Evolutionary conservation across 1,140 invertebrate species (phyloP), one percentile per base, ranked within the genome.

Genomic region (Trichonephila clavipes): DNA sequence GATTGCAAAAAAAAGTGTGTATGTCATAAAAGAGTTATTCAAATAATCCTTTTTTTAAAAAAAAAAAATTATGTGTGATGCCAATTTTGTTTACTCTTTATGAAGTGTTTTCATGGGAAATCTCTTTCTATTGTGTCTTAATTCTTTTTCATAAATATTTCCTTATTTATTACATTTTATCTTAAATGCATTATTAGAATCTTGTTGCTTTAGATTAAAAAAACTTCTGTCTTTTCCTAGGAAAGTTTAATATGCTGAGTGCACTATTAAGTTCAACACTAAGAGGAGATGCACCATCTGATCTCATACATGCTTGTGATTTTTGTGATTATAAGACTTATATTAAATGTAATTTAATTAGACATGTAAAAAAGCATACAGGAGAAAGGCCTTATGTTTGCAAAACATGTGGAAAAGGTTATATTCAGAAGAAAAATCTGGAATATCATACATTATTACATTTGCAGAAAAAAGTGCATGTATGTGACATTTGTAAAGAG

Each of bases 401-500:
- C 92, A 92, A 94, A 58, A 83, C 94, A 58, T 95, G 95, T 91
- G 81, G 85, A 8, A 94, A 90, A 59, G 82, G 88, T 18, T 95
- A 94, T 83, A 94, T 62, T 51, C 66, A 89, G 28, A 90, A 95
- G 24, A 95, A 95, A 69, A 95, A 95, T 94, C 94, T 96, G 10
- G 95, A 94, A 14, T 90, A 95, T 81, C 96, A 96, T 92, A 95
- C 95, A 88, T 95, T 95, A 51, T 95, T 95, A 40, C 96, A 96
- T 93, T 95, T 95, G 93, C 95, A 95, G 95, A 64, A 91, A 10
- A 91, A 91, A 40, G 12, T 72, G 8, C 40, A 62, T 83, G 2
- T 62, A n/a, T 91, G 90, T 58, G 88, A 21, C 28, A 61, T 82
- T 44, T 91, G 90, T 51, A 51, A 82, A 51, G 34, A 91, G 19